These are phyloP conservation scores for Onychomys torridus DNA, from an alignment of 2,797 vertebrate genomes.

Conservation along the genomic window DNA sequence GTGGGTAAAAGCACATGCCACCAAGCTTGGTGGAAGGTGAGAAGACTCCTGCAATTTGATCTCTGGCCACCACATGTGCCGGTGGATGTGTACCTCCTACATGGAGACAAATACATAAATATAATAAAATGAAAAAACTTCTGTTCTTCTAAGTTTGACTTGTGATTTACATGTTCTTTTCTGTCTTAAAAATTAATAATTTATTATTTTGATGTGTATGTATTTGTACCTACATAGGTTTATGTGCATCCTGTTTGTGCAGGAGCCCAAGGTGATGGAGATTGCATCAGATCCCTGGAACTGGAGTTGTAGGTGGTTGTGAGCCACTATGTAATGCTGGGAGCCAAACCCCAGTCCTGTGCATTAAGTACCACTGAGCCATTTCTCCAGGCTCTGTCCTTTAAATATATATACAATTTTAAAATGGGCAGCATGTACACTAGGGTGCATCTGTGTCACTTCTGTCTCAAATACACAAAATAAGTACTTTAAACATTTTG, in stretches of 20 bases:
- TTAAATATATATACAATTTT: background rate
- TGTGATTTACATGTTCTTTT: slow-evolving; percentile 46
- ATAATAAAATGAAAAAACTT: background rate
- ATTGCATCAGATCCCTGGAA: background rate
- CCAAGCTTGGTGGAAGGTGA: background rate
- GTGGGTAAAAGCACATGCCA: background rate
- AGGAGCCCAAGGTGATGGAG: background rate
- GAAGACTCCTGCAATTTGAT: background rate
- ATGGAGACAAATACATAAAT: background rate
- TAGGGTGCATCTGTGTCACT: background rate
- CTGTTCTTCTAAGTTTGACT: slow-evolving; percentile 22
- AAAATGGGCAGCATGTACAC: background rate
- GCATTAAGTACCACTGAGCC: background rate
- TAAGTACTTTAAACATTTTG: background rate
- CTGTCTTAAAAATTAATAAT: background rate
- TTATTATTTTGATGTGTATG: background rate
- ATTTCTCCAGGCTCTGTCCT: background rate
- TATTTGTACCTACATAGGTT: background rate
- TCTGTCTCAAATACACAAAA: background rate
- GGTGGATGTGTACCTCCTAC: background rate
- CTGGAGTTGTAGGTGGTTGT: background rate
- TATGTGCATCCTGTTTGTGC: background rate
- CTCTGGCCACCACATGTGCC: background rate
- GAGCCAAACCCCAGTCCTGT: background rate
- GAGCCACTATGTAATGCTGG: background rate